A percentile compares a stretch with the other conserved stretches of the same genome.
phyloP scores from a whole-genome alignment of 23 tunicate species.

The Ascidia mentula region DNA sequence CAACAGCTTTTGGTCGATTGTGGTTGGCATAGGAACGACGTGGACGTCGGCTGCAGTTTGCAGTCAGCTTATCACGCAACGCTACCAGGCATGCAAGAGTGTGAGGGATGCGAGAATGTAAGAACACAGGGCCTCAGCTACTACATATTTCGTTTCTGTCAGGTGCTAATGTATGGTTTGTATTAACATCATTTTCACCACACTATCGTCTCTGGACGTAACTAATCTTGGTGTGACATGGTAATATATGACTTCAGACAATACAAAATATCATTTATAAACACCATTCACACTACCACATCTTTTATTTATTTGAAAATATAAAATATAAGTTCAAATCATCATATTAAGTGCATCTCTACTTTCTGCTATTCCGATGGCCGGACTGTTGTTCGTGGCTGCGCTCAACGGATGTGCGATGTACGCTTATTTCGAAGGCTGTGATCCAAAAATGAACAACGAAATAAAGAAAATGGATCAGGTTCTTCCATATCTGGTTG shows the following conservation, averaged over 20 bases:
- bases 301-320: too few relatives aligned
- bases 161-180: too few relatives aligned
- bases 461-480: conserved; percentile 41
- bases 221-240: too few relatives aligned
- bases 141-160: too few relatives aligned
- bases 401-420: conserved; percentile 49
- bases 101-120: conserved; percentile 49
- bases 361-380: conserved; percentile 27
- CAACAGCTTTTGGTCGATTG: conserved; percentile 37
- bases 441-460: conserved; percentile 41
- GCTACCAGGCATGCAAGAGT: conserved; percentile 41
- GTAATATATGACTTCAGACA: too few relatives aligned
- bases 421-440: conserved; percentile 68
- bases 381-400: conserved; percentile 3
- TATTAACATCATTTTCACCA: too few relatives aligned
- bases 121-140: too few relatives aligned
- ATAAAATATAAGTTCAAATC: too few relatives aligned
- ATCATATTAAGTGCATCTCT: conserved; percentile 61
- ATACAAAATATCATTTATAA: too few relatives aligned
- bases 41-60: conserved; percentile 13
- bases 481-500: conserved; percentile 37
- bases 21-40: conserved; percentile 30
- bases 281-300: too few relatives aligned
- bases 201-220: too few relatives aligned
- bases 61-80: conserved; percentile 43